Percentiles rank a stretch among this genome's conserved stretches.
Conservation (phyloP, 2,797 vertebrate genomes). For the Notamacropus eugenii region DNA sequence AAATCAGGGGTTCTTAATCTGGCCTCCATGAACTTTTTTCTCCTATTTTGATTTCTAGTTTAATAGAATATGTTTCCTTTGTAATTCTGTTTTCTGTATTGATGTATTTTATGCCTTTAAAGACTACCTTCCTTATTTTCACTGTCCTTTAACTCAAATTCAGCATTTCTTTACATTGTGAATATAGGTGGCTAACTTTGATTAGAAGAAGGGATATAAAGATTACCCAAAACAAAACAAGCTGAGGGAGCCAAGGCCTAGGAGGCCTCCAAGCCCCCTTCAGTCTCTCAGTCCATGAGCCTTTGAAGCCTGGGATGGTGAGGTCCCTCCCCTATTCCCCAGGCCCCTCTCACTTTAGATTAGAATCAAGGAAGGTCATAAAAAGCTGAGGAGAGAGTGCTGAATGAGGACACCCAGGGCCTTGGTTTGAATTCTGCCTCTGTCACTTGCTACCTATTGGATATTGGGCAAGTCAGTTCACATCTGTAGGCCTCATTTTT, state of each 20-base stretch:
- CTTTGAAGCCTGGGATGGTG: no score
- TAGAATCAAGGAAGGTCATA: not conserved
- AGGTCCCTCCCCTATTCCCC: no score
- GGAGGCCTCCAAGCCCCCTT: not conserved
- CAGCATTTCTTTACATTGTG: not conserved
- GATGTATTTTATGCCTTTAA: not conserved
- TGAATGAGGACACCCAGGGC: not conserved
- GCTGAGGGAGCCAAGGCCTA: not conserved
- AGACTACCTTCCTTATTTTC: no score
- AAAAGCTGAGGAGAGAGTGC: not conserved
- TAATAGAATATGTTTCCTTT: not conserved
- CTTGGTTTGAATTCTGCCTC: no score
- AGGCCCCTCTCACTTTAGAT: no score
- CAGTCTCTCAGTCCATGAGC: no score
- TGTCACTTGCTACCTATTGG: not conserved
- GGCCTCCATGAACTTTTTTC: not conserved
- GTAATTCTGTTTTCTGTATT: not conserved
- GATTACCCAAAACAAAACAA: not conserved
- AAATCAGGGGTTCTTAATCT: not conserved
- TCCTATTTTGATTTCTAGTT: not conserved
- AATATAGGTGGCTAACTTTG: no score
- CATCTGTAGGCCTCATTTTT: not conserved
- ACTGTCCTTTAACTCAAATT: not conserved
- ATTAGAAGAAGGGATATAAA: not conserved
- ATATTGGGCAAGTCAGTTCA: not conserved